These are phyloP conservation scores for Agrotis ipsilon DNA, from an alignment of 2,888 invertebrate species.

Conservation along the genomic window DNA sequence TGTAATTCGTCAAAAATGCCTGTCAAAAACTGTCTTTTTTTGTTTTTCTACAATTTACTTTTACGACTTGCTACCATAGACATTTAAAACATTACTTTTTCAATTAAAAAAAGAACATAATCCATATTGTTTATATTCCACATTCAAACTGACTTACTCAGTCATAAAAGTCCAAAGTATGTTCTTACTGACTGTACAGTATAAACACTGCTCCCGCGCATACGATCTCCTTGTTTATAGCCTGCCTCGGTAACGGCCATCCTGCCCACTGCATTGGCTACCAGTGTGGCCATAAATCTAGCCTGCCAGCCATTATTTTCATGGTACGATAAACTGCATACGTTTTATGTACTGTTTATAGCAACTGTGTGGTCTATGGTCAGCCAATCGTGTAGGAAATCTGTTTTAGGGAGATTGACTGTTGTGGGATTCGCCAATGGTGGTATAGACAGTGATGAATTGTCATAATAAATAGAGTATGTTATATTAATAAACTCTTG, in stretches of 20 bases:
- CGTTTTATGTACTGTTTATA: slow-evolving; percentile 61
- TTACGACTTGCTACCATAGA: neutral
- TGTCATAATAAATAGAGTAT: neutral
- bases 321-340: slow-evolving; percentile 60
- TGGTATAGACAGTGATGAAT: neutral
- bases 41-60: too few relatives aligned
- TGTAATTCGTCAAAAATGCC: too few relatives aligned
- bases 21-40: too few relatives aligned
- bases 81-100: slow-evolving; percentile 4
- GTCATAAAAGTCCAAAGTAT: slow-evolving; percentile 50
- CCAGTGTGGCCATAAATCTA: slow-evolving; percentile 70
- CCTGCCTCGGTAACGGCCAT: slow-evolving; percentile 66
- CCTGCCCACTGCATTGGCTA: slow-evolving; percentile 77
- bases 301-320: slow-evolving; percentile 62
- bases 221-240: slow-evolving; percentile 71
- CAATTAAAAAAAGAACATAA: slow-evolving; percentile 12
- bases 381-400: slow-evolving; percentile 50
- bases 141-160: slow-evolving; percentile 28
- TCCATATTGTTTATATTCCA: slow-evolving; percentile 12
- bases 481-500: too few relatives aligned
- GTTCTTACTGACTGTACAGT: slow-evolving; percentile 50
- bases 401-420: slow-evolving; percentile 20
- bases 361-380: slow-evolving; percentile 25
- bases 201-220: slow-evolving; percentile 61
- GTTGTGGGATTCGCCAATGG: slow-evolving; percentile 28